Evolutionary conservation across 2,797 vertebrate genomes (phyloP), one percentile per base, ranked within the genome.

Genomic region (Trachops cirrhosus): DNA sequence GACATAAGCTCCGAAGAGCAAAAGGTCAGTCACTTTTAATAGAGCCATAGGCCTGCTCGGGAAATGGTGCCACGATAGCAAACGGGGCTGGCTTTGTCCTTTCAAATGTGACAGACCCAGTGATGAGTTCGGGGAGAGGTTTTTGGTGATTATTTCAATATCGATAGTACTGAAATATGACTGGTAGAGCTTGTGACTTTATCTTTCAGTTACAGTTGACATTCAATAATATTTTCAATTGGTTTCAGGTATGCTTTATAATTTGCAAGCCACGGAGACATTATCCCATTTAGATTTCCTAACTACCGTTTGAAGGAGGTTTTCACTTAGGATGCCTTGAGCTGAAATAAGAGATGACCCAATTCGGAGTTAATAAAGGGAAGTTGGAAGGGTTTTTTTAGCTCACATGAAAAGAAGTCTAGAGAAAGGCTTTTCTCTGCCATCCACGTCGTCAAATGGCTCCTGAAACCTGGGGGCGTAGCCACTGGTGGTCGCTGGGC

Each of bases 281-380:
- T 37, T 26, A 54, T 21, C 19, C 70, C 64, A 22, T 34, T 34
- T 21, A 34, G 44, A 26, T 59, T n/a, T 50, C 46, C 1, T 32
- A 83, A n/a, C 44, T 34, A 15, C 37, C 24, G 41, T 70, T 32
- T 54, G 67, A 62, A 62, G 41, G 37, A 78, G 74, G 26, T 75
- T 95, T 89, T n/a, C 86, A 82, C 73, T 59, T 39, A 37, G 89
- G 73, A 52, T n/a, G 62, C 44, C 57, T 68, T 85, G 59, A 88
- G 80, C 73, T 29, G 19, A 93, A 83, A 37, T 91, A 86, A 83
- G 82, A 90, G 48, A 91, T 83, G 78, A 96, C 64, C 74, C 73
- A 80, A 12, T 75, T 95, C 70, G 26, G 50, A 91, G 79, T 93
- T 80, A 89, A 85, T 46, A 82, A 77, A 75, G 91, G 84, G 52